Evolutionary conservation across 2,113 vertebrate genomes (phyloP).

Genomic region (Acinonyx jubatus): DNA sequence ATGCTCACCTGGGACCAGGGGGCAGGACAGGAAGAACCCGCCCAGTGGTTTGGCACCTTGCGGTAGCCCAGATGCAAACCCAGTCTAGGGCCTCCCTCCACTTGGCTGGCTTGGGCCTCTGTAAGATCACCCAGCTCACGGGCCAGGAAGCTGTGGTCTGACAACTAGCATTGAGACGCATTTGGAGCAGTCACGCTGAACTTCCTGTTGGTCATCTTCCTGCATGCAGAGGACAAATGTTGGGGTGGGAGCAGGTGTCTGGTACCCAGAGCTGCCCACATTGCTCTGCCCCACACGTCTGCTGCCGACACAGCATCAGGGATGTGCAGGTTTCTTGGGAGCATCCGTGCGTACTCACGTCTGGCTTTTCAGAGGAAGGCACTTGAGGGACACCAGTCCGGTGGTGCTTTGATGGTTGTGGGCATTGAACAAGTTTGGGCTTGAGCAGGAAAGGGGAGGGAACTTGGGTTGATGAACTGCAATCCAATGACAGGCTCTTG

Average conservation of each 20-base stretch:
- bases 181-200: not conserved
- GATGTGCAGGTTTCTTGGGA: not conserved
- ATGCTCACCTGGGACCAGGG: constrained; percentile 73
- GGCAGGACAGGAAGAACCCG: constrained; percentile 64
- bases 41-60: not conserved
- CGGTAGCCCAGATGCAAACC: not conserved
- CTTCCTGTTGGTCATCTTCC: constrained; percentile 66
- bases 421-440: not conserved
- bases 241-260: constrained; percentile 37
- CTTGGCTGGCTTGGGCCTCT: constrained; percentile 73
- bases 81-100: not conserved
- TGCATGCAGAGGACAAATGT: constrained; percentile 71
- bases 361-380: not conserved
- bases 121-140: constrained; percentile 75
- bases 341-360: accelerated
- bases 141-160: constrained; percentile 77
- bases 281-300: not conserved
- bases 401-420: not conserved
- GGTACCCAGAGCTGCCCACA: not conserved
- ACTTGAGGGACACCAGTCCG: not conserved
- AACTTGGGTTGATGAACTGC: not conserved
- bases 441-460: not conserved
- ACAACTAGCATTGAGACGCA: constrained; percentile 68
- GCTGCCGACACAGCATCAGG: not conserved
- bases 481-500: not conserved